Conservation (phyloP, 2,113 vertebrate genomes). For the Hemibagrus wyckioides region DNA sequence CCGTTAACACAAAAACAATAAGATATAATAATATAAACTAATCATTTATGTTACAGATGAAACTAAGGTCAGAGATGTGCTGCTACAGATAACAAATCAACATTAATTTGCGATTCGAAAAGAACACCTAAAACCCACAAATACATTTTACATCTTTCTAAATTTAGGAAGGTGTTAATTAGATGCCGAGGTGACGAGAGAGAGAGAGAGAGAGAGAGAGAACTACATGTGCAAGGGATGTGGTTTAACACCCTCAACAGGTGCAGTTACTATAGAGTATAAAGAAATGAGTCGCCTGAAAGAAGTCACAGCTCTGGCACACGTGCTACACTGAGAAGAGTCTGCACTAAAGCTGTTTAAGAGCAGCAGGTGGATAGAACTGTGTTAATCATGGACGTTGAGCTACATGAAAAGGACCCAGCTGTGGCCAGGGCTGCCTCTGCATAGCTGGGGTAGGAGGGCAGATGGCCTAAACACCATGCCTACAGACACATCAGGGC, state of each 20-base stretch:
- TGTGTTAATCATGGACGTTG: slow-evolving; percentile 21
- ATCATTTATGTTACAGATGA: background rate
- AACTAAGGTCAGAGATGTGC: background rate
- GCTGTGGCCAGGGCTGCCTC: slow-evolving; percentile 37
- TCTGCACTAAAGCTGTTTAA: background rate
- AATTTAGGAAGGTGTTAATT: background rate
- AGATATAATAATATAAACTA: no score
- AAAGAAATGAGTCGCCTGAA: background rate
- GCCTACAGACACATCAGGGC: background rate
- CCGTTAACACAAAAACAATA: background rate
- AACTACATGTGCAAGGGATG: background rate
- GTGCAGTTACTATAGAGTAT: no score
- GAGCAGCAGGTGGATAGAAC: slow-evolving; percentile 30
- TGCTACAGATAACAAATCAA: background rate
- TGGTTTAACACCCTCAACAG: background rate
- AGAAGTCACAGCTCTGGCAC: background rate
- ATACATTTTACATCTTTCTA: background rate
- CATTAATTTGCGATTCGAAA: background rate
- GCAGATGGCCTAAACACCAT: slow-evolving; percentile 35
- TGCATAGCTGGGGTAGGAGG: slow-evolving; percentile 48
- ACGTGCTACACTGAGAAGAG: background rate
- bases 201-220: background rate
- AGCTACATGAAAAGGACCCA: slow-evolving; percentile 47
- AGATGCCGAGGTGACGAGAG: background rate
- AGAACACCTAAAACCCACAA: background rate